Conservation (phyloP, 1,140 invertebrate genomes). For the Pachyrhynchus sulphureomaculatus region DNA sequence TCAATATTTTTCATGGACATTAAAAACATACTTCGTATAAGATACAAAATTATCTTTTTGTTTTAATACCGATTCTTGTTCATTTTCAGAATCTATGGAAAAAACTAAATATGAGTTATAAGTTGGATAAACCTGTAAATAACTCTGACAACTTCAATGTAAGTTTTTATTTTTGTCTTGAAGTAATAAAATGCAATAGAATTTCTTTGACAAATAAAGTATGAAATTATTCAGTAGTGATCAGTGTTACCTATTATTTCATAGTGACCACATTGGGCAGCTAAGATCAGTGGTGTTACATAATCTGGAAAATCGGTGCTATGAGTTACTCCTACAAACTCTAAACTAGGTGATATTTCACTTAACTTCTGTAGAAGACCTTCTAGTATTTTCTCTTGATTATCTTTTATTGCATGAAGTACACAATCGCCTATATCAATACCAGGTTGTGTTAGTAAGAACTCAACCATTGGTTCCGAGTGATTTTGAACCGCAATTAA, state of each 20-base stretch:
- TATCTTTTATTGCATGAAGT: constrained; percentile 57
- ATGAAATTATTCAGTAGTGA: no score
- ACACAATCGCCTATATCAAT: constrained; percentile 59
- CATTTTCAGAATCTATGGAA: no score
- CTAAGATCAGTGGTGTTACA: constrained; percentile 71
- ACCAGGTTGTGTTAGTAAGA: constrained; percentile 53
- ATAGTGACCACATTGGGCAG: constrained; percentile 69
- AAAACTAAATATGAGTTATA: no score
- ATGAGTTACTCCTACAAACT: constrained; percentile 55
- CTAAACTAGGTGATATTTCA: constrained; percentile 52
- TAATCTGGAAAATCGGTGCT: constrained; percentile 66
- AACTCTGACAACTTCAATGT: no score
- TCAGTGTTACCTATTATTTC: constrained; percentile 58
- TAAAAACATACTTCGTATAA: no score
- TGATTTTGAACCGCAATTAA: constrained; percentile 57
- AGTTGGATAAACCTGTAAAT: no score
- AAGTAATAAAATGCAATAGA: no score
- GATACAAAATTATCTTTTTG: no score
- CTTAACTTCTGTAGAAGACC: constrained; percentile 55
- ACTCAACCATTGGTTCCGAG: constrained; percentile 57
- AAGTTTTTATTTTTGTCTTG: no score
- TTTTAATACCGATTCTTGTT: no score
- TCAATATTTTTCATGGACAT: no score
- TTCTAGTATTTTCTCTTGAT: constrained; percentile 53
- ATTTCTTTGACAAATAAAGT: no score